These are phyloP conservation scores for Archips xylosteana DNA, from an alignment of 2,888 invertebrate genomes.

Conservation along the genomic window DNA sequence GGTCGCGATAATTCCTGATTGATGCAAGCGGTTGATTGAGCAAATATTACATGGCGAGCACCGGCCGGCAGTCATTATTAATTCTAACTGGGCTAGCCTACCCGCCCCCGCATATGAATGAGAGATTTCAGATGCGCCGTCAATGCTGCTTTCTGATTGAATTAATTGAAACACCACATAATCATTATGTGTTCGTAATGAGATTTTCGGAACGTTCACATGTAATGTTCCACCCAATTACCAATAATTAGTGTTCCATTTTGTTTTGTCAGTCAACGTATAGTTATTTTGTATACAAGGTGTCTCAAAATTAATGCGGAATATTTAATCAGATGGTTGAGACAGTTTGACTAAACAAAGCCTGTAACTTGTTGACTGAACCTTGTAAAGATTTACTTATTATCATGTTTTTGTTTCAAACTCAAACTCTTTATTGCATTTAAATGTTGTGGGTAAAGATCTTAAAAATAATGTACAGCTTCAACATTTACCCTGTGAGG, in stretches of 20 bases:
- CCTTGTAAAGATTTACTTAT: no score
- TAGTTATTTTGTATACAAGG: no score
- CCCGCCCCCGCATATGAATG: constrained; percentile 66
- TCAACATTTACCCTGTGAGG: no score
- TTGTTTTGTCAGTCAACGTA: neutral
- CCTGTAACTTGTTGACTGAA: no score
- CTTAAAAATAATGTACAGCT: no score
- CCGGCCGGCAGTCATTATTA: constrained; percentile 49
- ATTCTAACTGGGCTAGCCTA: constrained; percentile 48
- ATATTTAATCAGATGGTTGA: no score
- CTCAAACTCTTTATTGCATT: no score
- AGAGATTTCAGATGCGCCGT: constrained; percentile 65
- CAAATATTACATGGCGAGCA: constrained; percentile 59
- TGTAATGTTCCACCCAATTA: neutral
- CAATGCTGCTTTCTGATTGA: constrained; percentile 62
- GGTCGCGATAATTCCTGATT: constrained; percentile 55
- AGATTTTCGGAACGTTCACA: neutral
- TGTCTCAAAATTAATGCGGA: no score
- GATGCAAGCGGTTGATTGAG: constrained; percentile 52
- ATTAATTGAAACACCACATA: constrained; percentile 54
- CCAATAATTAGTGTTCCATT: neutral
- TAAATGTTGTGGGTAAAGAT: no score
- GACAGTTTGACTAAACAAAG: no score
- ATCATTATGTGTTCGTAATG: neutral
- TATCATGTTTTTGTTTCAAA: no score